Conservation (phyloP, 2,113 vertebrate genomes). For the Megatriorchis doriae region DNA sequence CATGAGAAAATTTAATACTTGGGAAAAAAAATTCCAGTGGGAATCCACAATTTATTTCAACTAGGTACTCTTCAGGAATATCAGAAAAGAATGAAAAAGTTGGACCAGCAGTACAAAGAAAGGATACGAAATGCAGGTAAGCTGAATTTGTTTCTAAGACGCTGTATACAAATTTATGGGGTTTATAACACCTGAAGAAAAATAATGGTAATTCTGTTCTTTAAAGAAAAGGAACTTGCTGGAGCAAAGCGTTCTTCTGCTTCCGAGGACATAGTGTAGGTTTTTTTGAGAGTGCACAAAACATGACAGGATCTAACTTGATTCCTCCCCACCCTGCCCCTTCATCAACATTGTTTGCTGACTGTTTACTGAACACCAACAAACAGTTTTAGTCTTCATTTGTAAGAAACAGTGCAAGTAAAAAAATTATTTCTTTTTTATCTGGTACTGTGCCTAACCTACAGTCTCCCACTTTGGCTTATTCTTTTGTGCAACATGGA, state of each 20-base stretch:
- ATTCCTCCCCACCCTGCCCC: too few species aligned
- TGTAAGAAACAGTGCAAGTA: not conserved
- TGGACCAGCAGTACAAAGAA: slow-evolving; percentile 98
- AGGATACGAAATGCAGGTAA: slow-evolving; percentile 91
- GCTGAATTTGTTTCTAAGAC: not conserved
- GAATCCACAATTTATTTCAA: not conserved
- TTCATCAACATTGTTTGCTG: not conserved
- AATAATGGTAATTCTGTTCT: not conserved
- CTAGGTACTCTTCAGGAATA: slow-evolving; percentile 95
- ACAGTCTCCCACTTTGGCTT: not conserved
- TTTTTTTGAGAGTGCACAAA: not conserved
- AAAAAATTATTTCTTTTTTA: rapidly evolving
- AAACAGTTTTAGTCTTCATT: not conserved
- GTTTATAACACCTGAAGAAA: not conserved
- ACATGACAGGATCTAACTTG: not conserved
- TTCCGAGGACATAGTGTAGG: rapidly evolving
- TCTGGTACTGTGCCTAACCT: rapidly evolving
- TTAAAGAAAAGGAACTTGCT: not conserved
- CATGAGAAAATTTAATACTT: not conserved
- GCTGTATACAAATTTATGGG: not conserved
- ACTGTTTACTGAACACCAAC: not conserved
- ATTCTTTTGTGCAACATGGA: not conserved
- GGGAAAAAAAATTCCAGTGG: not conserved
- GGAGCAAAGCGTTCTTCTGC: not conserved
- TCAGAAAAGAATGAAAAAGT: slow-evolving; percentile 98